These are phyloP conservation scores for Notarius quadriscutis DNA, from an alignment of 2,113 vertebrate genomes.

Conservation along the genomic window DNA sequence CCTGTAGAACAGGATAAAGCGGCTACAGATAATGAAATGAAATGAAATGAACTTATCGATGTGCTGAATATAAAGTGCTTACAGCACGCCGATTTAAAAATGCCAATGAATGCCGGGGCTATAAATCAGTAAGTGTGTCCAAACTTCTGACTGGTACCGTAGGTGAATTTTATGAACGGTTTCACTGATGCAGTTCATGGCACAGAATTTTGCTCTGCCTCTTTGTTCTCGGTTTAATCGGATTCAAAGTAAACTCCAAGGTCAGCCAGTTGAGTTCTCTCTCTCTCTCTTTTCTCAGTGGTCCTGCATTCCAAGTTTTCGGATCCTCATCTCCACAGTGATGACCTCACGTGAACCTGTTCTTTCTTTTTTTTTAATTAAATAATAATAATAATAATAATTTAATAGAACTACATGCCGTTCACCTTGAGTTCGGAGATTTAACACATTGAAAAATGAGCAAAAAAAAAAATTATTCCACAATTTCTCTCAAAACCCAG, in stretches of 20 bases:
- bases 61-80: background rate
- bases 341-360: background rate
- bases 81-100: background rate
- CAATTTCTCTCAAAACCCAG: background rate
- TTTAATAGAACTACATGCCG: background rate
- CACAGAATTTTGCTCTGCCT: background rate
- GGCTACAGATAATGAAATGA: too few species aligned
- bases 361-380: background rate
- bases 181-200: background rate
- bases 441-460: background rate
- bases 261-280: background rate
- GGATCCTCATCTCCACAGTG: background rate
- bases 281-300: background rate
- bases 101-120: background rate
- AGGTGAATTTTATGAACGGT: background rate
- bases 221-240: background rate
- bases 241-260: constrained; percentile 9
- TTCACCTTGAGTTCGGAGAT: background rate
- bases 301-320: background rate
- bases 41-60: background rate
- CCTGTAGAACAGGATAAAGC: too few species aligned
- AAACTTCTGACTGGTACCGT: too few species aligned
- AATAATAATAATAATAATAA: background rate
- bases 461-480: background rate
- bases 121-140: too few species aligned